Base-by-base conservation (phyloP, 2,888 invertebrate genomes). In the Leptinotarsa tumamoca region DNA sequence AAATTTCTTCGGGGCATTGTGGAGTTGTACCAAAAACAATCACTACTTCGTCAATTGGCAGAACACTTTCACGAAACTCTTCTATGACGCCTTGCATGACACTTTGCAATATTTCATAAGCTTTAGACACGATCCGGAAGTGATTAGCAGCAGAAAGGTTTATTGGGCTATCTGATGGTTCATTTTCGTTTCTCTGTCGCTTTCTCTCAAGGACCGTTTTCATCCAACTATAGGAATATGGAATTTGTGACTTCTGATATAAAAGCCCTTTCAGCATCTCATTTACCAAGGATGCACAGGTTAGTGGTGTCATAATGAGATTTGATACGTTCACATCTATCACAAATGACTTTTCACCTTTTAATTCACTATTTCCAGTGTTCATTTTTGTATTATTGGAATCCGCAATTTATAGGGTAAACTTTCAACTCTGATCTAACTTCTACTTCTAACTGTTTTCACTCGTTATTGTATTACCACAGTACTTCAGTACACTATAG, bases 211-310 rank as follows among this genome's bases (percentile, higher is more conserved):
- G 80, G 21, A 84, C 80, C 18, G 74, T 82, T 79, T 85, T 85
- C 54, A 87, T 74, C 84, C 85, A 85, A 75, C 69, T 81, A 73
- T 85, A 87, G 5, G 87, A 84, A 76, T 86, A 87, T 14, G 87
- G 87, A 71, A 87, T 86, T 83, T 87, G 92, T 56, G 90, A 86
- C 84, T 91, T 90, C 84, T 92, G 91, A 87, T 91, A 91, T 0
- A 90, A 87, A 63, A 92, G 86, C 81, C 90, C 90, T 85, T 91
- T 92, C 63, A 92, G 87, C 77, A 92, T 83, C 87, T 92, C 92
- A 33, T 90, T 90, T 67, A 92, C 87, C 67, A 92, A 86, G 78
- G 90, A 89, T 4, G 91, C 90, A 86, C 91, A 91, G 21, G 91
- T 90, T 83, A 90, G 89, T 52, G 90, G 88, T 54, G 92, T 92